phyloP scores from a whole-genome alignment of 2,888 invertebrate species.

The Himalopsyche japonica region DNA sequence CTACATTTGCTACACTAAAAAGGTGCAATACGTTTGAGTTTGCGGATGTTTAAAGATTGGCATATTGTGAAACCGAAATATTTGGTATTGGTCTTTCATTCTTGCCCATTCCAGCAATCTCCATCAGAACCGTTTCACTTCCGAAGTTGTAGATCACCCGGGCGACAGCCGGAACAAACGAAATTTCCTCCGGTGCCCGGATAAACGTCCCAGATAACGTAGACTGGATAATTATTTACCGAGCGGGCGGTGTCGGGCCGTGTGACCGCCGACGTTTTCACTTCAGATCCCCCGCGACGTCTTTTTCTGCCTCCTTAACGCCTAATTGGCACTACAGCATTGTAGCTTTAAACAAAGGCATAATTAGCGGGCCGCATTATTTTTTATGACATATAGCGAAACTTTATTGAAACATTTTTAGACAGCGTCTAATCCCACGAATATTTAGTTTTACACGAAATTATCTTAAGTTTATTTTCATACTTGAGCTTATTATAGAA shows the following conservation, averaged over 20 bases:
- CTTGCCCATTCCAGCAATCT: neutral
- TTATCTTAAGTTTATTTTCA: too few relatives aligned
- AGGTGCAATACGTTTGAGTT: too few relatives aligned
- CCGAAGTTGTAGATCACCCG: constrained; percentile 14
- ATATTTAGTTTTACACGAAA: too few relatives aligned
- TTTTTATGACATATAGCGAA: too few relatives aligned
- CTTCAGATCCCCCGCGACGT: neutral
- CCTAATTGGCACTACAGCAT: neutral
- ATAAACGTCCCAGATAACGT: constrained; percentile 20
- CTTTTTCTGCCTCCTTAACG: neutral
- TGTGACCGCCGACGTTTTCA: neutral
- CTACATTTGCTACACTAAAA: too few relatives aligned
- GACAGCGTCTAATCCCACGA: too few relatives aligned
- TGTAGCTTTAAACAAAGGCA: neutral
- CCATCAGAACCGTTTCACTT: neutral
- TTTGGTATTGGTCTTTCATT: neutral
- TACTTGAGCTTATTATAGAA: too few relatives aligned
- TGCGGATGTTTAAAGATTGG: neutral
- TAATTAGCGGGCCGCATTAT: neutral
- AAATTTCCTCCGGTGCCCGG: constrained; percentile 31
- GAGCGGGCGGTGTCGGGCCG: constrained; percentile 1
- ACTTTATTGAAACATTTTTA: too few relatives aligned
- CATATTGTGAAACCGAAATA: neutral
- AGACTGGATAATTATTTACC: constrained; percentile 33
- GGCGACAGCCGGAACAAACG: constrained; percentile 37